These are phyloP conservation scores for Sisyra nigra DNA, from an alignment of 2,888 invertebrate genomes.

Conservation along the genomic window DNA sequence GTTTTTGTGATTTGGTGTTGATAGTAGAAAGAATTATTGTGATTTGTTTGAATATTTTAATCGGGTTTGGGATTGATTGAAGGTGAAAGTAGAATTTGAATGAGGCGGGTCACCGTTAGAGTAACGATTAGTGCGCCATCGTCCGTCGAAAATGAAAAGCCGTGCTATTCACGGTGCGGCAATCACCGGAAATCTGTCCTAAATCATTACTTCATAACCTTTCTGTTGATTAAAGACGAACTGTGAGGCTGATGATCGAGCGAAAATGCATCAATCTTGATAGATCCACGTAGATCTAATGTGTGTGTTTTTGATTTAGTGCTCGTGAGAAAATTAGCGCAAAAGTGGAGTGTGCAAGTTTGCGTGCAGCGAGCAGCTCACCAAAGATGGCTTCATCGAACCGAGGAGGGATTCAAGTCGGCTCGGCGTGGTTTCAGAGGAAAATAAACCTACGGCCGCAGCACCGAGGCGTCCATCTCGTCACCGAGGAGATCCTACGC, in stretches of 20 bases:
- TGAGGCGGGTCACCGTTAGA: neutral
- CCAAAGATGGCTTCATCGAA: constrained; percentile 71
- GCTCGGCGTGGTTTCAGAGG: constrained; percentile 96
- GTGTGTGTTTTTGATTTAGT: constrained; percentile 6
- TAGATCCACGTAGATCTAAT: constrained; percentile 4
- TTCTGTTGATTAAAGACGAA: constrained; percentile 6
- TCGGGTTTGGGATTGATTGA: neutral
- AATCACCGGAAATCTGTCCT: constrained; percentile 8
- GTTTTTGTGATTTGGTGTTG: no score
- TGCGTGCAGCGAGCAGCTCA: constrained; percentile 20
- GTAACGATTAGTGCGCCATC: constrained; percentile 3
- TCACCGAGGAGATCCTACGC: constrained; percentile 90
- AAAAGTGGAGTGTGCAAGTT: constrained; percentile 8
- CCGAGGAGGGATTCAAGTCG: constrained; percentile 77
- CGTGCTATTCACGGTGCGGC: constrained; percentile 10
- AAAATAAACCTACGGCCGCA: constrained; percentile 92
- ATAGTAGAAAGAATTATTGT: no score
- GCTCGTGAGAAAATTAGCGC: constrained; percentile 4
- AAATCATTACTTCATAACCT: constrained; percentile 9
- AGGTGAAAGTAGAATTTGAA: constrained; percentile 1
- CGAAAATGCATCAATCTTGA: constrained; percentile 9
- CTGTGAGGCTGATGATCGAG: neutral
- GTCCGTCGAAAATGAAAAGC: constrained; percentile 7
- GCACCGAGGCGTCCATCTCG: constrained; percentile 91
- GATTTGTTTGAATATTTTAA: no score